These are phyloP conservation scores for Siphamia tubifer DNA, from an alignment of 2,113 vertebrate species.

Conservation along the genomic window DNA sequence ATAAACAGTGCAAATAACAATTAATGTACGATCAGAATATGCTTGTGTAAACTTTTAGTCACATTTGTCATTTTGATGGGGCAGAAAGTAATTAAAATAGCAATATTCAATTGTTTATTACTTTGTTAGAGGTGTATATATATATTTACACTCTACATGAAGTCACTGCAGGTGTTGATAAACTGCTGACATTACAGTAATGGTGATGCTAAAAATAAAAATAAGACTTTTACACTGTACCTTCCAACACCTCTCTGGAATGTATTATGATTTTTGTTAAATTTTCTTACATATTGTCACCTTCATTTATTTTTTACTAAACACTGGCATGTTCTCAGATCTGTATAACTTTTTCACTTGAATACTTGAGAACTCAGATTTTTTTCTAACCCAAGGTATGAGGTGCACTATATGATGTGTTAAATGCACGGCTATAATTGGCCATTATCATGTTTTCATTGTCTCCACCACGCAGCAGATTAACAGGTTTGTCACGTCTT, in stretches of 20 bases:
- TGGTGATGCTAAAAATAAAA: conserved; percentile 3
- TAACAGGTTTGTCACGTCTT: no score
- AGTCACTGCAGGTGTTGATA: no score
- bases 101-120: no score
- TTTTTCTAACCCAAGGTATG: not conserved
- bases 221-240: not conserved
- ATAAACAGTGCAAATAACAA: no score
- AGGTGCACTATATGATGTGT: not conserved
- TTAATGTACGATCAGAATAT: no score
- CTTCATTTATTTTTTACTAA: not conserved
- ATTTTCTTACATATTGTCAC: not conserved
- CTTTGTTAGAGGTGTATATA: no score
- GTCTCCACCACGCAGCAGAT: not conserved
- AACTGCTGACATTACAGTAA: conserved; percentile 16
- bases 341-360: conserved; percentile 2
- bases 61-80: not conserved
- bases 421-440: not conserved
- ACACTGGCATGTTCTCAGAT: not conserved
- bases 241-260: conserved; percentile 1
- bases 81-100: not conserved
- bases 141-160: no score
- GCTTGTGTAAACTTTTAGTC: not conserved
- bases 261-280: conserved; percentile 4
- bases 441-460: not conserved
- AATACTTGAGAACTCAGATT: not conserved